Conservation (phyloP, 2,797 vertebrate genomes). For the Lagocephalus sceleratus region DNA sequence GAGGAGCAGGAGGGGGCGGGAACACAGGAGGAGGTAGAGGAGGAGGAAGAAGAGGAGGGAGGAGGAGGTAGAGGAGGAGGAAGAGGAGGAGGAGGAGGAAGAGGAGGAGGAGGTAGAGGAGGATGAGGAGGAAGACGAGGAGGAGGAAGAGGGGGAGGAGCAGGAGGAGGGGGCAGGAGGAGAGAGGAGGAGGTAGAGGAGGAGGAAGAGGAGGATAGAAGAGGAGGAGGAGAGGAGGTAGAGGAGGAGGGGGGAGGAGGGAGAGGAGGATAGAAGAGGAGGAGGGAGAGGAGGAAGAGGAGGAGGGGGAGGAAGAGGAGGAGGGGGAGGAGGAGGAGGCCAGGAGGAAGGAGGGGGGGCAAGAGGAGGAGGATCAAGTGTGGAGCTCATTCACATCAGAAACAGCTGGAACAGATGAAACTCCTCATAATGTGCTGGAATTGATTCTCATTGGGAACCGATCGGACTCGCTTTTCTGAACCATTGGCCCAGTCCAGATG, state of each 20-base stretch:
- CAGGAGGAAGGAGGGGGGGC: no score
- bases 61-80: slow-evolving; percentile 11
- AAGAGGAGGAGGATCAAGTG: slow-evolving; percentile 33
- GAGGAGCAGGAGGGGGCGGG: no score
- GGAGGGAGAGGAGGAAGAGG: slow-evolving; percentile 8
- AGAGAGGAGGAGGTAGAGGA: no score
- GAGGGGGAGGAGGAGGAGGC: no score
- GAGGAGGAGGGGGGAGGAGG: no score
- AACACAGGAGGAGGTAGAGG: no score
- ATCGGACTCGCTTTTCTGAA: slow-evolving; percentile 1
- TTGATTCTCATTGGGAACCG: slow-evolving; percentile 8
- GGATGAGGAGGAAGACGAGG: no score
- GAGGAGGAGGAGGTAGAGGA: no score
- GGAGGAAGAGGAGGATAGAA: no score
- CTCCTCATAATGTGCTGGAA: not conserved
- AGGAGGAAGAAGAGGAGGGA: not conserved
- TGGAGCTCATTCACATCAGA: slow-evolving; percentile 32
- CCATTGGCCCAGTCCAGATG: not conserved
- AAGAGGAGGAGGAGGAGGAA: no score
- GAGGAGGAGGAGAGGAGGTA: not conserved
- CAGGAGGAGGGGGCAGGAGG: slow-evolving; percentile 16
- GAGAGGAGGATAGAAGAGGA: no score
- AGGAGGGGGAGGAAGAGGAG: no score
- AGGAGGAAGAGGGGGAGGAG: slow-evolving; percentile 15
- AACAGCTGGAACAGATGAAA: slow-evolving; percentile 18